Conservation (phyloP, 2,113 vertebrate genomes). For the Sinosuthora webbiana region DNA sequence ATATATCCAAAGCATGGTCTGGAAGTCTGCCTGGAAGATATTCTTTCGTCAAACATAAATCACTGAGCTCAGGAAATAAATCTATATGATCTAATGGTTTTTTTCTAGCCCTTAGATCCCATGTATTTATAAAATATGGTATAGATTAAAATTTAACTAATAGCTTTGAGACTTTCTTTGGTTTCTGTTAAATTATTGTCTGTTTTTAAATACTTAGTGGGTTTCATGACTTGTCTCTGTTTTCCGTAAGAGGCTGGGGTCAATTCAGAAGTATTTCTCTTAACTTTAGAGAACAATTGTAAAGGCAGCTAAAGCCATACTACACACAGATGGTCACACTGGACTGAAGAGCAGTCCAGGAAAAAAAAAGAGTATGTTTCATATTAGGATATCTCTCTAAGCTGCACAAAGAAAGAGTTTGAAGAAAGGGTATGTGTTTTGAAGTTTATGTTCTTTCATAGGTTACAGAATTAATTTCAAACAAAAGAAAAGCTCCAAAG, state of each 20-base stretch:
- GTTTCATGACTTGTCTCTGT: neutral
- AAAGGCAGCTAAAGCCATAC: neutral
- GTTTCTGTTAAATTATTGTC: constrained; percentile 27
- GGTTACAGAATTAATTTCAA: neutral
- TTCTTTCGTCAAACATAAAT: neutral
- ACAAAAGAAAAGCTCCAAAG: neutral
- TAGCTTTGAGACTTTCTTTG: constrained; percentile 37
- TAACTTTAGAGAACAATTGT: neutral
- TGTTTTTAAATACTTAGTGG: neutral
- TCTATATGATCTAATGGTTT: neutral
- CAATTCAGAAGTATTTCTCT: neutral
- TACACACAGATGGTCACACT: neutral
- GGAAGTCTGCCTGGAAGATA: constrained; percentile 8
- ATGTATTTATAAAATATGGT: constrained; percentile 19
- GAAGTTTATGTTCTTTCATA: neutral
- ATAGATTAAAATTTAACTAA: constrained; percentile 29
- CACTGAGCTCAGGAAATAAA: constrained; percentile 20
- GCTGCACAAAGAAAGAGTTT: neutral
- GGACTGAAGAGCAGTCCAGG: neutral
- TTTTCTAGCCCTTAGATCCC: constrained; percentile 8
- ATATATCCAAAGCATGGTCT: neutral
- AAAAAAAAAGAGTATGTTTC: neutral
- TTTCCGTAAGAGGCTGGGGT: neutral
- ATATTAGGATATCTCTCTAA: neutral
- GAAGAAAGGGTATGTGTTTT: neutral